Evolutionary conservation across 2,113 vertebrate species (phyloP), one percentile per base, ranked within the genome.

Genomic region (Scolopax mira): DNA sequence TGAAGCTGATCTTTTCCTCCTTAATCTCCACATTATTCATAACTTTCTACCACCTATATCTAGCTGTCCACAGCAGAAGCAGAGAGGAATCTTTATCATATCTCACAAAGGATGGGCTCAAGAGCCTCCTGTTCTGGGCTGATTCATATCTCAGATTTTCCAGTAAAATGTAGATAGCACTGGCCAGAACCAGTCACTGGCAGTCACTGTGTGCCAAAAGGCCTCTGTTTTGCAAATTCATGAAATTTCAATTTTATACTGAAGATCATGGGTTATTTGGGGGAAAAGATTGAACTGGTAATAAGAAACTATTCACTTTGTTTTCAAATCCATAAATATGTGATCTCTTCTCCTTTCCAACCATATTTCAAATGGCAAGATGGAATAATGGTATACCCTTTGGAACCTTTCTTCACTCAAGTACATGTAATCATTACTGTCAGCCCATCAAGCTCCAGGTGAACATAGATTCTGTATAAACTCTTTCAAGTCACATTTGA

Each of bases 391-490:
- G 13, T 14, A 64, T 54, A 70, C 78, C 25, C 78, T 94, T 92
- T 89, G 87, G 70, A 95, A 87, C n/a, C 31, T 84, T 94, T 91
- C 70, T 81, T 94, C 84, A 75, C 44, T 96, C 86, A 91, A 92
- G 70, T 89, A 82, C 31, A 13, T 44, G 28, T 95, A 94, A 97
- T 96, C 78, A 77, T 62, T 93, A 58, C 66, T 95, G 96, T 94
- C 94, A 96, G 84, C 58, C 87, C 91, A 93, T 93, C 94, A 85
- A 87, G 70, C 15, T 89, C 35, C 93, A 94, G 84, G 94, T 97
- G 89, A 92, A 95, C 94, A 94, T 61, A 95, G 89, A 75, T 95
- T 89, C 93, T 82, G 33, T 82, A 95, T 77, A 92, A 93, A 92
- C 61, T 79, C 78, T 75, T 93, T 72, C 48, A 91, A 95, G 95